phyloP scores from a whole-genome alignment of 2,797 vertebrate species.

The Lacerta agilis region DNA sequence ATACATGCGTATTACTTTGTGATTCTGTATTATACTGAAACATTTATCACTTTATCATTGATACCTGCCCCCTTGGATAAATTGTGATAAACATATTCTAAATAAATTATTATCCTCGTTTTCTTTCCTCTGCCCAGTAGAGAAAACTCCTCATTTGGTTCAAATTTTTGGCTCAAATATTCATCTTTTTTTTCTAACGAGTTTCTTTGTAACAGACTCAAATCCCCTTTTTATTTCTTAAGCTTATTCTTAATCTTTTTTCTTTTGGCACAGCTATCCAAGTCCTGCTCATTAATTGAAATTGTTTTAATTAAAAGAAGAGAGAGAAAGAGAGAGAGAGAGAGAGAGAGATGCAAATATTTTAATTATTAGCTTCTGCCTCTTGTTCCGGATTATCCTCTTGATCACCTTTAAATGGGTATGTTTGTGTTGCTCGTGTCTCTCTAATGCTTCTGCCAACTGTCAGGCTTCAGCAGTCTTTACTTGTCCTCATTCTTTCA shows the following conservation, averaged over 20 bases:
- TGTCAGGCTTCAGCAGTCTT: neutral
- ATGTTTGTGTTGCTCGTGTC: neutral
- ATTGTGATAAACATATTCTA: too few relatives aligned
- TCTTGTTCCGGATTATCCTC: neutral
- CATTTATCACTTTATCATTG: too few relatives aligned
- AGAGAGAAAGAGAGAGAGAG: too few relatives aligned
- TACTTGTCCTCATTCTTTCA: neutral
- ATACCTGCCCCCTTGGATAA: too few relatives aligned
- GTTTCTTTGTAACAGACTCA: neutral
- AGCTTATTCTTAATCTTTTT: neutral
- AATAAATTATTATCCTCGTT: too few relatives aligned
- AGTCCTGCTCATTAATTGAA: neutral
- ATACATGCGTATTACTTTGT: too few relatives aligned
- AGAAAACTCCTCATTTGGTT: too few relatives aligned
- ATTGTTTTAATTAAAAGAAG: neutral
- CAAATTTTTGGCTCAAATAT: neutral
- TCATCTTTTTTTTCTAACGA: neutral
- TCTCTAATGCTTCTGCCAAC: neutral
- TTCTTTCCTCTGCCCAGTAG: neutral
- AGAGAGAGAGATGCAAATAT: neutral
- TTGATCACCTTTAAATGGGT: neutral
- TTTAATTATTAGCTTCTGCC: neutral
- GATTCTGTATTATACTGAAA: too few relatives aligned
- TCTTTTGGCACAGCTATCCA: neutral
- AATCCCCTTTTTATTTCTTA: neutral